Evolutionary conservation across 2,797 vertebrate species (phyloP), one percentile per base, ranked within the genome.

Genomic region (Botia almorhae): DNA sequence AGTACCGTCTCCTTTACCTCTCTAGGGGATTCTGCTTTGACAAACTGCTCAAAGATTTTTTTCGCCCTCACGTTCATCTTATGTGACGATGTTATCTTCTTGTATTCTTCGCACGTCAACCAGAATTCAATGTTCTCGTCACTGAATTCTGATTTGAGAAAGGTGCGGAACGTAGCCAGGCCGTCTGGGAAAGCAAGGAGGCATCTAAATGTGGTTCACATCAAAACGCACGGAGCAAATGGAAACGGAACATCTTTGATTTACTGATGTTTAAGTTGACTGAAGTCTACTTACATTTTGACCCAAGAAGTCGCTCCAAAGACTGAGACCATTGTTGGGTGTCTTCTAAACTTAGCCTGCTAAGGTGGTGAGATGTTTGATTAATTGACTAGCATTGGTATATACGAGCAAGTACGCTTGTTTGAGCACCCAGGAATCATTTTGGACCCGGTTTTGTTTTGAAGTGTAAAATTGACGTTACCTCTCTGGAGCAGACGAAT

Each of bases 111-210:
- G 0, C 95, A 97, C 23, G 93, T 95, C 89, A 95, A 89, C 94
- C 96, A 97, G 89, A 98, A 97, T 81, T 97, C 94, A 6, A 94
- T 95, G 48, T 97, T 97, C 90, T 97, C 95, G 0, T 96, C 93
- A 7, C 95, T 97, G 90, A 96, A 94, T 85, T 98, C 96, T 0
- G 92, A 93, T 88, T 96, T 96, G 74, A 97, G 93, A 87, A 96
- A 97, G 73, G 87, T 93, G 36, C 94, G 90, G 75, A 96, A 97
- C 56, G 94, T 93, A 1, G 91, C 84, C 61, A 95, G 87, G 1
- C 95, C 95, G 90, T 94, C 96, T 97, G 87, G 80, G 67, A 80
- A 53, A 51, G 80, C 60, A 43, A 63, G 50, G 74, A 76, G 19
- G 29, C 17, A 21, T 71, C 16, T 65, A 51, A 53, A 74, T 50